Percentiles rank a stretch among this genome's conserved stretches.
Evolutionary conservation across 2,888 invertebrate genomes (phyloP).

Genomic region (Vesta saturnalis): DNA sequence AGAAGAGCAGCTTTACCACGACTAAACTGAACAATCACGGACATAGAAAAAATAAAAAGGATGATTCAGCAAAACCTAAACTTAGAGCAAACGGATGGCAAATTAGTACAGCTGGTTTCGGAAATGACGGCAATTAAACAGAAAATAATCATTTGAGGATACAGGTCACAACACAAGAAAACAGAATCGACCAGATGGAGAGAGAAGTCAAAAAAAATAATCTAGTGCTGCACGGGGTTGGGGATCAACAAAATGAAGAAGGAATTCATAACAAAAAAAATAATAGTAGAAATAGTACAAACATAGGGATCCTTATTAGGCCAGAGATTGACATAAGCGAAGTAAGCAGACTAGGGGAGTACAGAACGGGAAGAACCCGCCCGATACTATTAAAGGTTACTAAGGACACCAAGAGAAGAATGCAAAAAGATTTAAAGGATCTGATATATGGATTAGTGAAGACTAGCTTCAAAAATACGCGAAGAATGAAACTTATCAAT

Average conservation of each 20-base stretch:
- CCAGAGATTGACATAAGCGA: background rate
- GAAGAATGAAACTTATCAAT: background rate
- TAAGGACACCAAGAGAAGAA: constrained; percentile 6
- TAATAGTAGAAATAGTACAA: background rate
- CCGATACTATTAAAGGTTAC: constrained; percentile 5
- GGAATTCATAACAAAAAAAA: background rate
- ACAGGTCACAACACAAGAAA: too few species aligned
- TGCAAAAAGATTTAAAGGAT: background rate
- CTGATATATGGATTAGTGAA: background rate
- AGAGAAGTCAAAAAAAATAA: background rate
- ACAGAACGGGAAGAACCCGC: constrained; percentile 2
- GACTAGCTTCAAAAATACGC: background rate
- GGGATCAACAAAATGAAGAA: constrained; percentile 5
- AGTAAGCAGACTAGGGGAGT: constrained; percentile 4
- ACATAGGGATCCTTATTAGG: background rate
- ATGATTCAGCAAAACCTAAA: too few species aligned
- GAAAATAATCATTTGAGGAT: too few species aligned
- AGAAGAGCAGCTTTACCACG: too few species aligned
- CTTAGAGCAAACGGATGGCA: too few species aligned
- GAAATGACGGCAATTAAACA: too few species aligned
- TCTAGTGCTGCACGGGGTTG: constrained; percentile 4
- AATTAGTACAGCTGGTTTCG: too few species aligned
- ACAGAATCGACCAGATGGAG: too few species aligned
- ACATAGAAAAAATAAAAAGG: too few species aligned
- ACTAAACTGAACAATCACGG: too few species aligned